phyloP scores from a whole-genome alignment of 2,113 vertebrate species.

The Apteryx mantelli region DNA sequence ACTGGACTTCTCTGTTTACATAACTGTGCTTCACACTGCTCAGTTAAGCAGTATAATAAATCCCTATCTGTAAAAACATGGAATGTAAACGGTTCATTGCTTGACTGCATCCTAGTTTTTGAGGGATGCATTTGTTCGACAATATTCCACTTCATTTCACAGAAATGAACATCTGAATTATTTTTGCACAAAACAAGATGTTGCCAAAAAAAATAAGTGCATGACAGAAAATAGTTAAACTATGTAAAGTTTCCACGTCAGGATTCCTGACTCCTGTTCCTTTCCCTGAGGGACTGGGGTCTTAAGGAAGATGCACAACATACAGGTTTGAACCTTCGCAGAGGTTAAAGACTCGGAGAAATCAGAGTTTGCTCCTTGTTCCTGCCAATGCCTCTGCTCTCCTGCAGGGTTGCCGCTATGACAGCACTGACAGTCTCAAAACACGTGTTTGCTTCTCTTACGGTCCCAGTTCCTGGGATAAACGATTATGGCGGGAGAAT shows the following conservation, averaged over 20 bases:
- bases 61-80: not conserved
- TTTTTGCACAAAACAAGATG: not conserved
- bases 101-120: not conserved
- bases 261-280: not conserved
- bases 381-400: not conserved
- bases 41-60: not conserved
- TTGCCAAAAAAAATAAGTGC: not conserved
- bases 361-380: not conserved
- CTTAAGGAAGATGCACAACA: not conserved
- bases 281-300: not conserved
- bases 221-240: not conserved
- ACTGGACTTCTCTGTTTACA: not conserved
- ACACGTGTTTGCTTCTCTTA: accelerated
- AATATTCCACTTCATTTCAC: not conserved
- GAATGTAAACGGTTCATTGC: not conserved
- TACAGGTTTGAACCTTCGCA: too few relatives aligned
- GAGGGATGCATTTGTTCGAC: not conserved
- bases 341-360: not conserved
- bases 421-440: accelerated
- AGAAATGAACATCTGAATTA: not conserved
- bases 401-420: accelerated
- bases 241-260: not conserved
- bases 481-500: not conserved
- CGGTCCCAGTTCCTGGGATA: not conserved
- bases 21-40: not conserved